These are phyloP conservation scores for Parazoanthus atlanticus DNA, from an alignment of 92 coral and sea anemone species.

Conservation along the genomic window DNA sequence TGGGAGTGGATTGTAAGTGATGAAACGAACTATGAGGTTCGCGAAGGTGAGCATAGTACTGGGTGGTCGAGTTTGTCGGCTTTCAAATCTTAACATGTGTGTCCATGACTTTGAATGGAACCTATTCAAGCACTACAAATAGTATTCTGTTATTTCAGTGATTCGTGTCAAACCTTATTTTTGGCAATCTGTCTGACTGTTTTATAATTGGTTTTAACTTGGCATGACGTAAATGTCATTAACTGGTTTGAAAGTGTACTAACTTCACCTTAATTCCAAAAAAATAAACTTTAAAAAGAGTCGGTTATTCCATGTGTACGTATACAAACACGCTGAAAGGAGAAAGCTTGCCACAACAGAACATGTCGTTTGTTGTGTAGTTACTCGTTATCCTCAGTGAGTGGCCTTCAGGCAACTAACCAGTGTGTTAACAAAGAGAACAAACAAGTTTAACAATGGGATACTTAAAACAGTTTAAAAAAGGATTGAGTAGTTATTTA, in stretches of 20 bases:
- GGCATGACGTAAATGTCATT: background rate
- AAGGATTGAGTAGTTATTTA: too few species aligned
- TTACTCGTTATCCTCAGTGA: too few species aligned
- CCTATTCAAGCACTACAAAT: background rate
- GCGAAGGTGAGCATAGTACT: background rate
- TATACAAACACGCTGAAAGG: background rate
- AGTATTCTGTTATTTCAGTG: background rate
- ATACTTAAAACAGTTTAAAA: too few species aligned
- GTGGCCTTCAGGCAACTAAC: background rate
- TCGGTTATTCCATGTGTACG: background rate
- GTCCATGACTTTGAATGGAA: background rate
- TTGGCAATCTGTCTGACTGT: background rate
- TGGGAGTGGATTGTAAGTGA: too few species aligned
- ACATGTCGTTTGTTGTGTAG: background rate
- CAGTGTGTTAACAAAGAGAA: too few species aligned
- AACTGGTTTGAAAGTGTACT: background rate
- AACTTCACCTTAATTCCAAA: background rate
- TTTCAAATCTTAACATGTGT: background rate
- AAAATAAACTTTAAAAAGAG: background rate
- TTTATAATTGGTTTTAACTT: background rate
- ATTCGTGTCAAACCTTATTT: constrained; percentile 3
- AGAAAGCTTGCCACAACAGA: background rate
- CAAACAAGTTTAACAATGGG: too few species aligned
- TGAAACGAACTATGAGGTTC: too few species aligned
- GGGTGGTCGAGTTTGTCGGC: constrained; percentile 5